Evolutionary conservation across 2,113 vertebrate genomes (phyloP).

Genomic region (Sprattus sprattus): DNA sequence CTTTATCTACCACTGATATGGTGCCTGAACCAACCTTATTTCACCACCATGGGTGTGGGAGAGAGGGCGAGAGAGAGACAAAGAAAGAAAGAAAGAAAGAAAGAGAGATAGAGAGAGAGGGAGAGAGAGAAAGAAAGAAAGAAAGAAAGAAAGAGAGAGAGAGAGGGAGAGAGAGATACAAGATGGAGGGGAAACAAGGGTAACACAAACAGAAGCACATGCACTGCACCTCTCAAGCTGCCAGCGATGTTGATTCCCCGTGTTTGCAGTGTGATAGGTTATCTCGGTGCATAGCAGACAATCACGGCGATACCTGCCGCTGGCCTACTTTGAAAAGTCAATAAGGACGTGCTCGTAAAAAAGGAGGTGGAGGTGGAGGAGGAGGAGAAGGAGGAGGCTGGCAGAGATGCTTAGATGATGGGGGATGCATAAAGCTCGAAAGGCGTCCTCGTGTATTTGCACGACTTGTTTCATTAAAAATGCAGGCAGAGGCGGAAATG

Average conservation of each 20-base stretch:
- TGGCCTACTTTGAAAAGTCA: constrained; percentile 67
- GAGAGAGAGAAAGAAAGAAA: neutral
- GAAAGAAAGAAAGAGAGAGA: neutral
- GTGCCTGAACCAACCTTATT: neutral
- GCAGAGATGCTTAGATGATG: neutral
- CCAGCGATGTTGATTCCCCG: constrained; percentile 28
- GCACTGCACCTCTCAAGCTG: neutral
- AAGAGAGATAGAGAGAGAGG: neutral
- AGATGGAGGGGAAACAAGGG: neutral
- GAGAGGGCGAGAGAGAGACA: neutral
- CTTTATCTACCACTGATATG: neutral
- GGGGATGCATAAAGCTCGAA: constrained; percentile 47
- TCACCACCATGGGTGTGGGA: neutral
- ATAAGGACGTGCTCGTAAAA: constrained; percentile 56
- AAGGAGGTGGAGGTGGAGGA: constrained; percentile 28
- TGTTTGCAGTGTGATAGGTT: constrained; percentile 59
- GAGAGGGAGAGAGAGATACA: neutral
- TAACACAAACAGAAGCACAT: neutral
- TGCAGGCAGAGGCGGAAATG: constrained; percentile 44
- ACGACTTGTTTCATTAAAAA: constrained; percentile 48
- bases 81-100: too few relatives aligned
- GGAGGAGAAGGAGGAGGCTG: constrained; percentile 21
- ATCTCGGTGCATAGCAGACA: constrained; percentile 55
- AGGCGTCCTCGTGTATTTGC: constrained; percentile 48
- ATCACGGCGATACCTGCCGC: constrained; percentile 47